A percentile compares a stretch with the other conserved stretches of the same genome.
These are phyloP conservation scores for Anguilla pacifica DNA, from an alignment of 2,797 vertebrate species.

Conservation along the genomic window DNA sequence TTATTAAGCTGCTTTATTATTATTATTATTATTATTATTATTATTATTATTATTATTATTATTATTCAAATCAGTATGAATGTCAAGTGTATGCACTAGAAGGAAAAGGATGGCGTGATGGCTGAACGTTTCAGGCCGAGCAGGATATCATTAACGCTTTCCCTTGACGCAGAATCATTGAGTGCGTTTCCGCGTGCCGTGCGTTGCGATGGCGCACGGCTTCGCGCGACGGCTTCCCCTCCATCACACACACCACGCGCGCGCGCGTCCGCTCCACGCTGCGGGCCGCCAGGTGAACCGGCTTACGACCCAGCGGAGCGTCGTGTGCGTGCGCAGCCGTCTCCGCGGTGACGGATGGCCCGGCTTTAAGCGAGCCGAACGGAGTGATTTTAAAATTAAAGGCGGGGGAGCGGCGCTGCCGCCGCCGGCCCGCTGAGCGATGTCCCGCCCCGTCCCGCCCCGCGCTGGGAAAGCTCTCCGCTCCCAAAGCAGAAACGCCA, in stretches of 20 bases:
- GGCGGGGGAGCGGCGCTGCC: not conserved
- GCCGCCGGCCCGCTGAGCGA: not conserved
- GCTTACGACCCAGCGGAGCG: no score
- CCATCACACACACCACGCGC: not conserved
- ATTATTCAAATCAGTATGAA: not conserved
- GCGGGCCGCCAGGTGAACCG: not conserved
- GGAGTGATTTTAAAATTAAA: slow-evolving; percentile 11
- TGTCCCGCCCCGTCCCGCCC: not conserved
- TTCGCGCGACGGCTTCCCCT: not conserved
- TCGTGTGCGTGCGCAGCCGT: not conserved
- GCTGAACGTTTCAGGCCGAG: not conserved
- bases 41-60: not conserved
- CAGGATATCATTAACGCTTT: not conserved
- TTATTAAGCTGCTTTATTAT: not conserved
- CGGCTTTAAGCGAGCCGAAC: not conserved
- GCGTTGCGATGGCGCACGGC: no score
- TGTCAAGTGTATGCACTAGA: not conserved
- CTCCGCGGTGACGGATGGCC: not conserved
- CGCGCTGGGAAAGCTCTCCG: not conserved
- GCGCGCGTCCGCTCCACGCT: no score
- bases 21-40: not conserved
- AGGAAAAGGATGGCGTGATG: not conserved
- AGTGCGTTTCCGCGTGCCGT: not conserved
- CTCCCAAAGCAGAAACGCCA: slow-evolving; percentile 17
- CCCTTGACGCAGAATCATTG: not conserved